Conservation (phyloP, 2,797 vertebrate species). For the Neopelma chrysocephalum region DNA sequence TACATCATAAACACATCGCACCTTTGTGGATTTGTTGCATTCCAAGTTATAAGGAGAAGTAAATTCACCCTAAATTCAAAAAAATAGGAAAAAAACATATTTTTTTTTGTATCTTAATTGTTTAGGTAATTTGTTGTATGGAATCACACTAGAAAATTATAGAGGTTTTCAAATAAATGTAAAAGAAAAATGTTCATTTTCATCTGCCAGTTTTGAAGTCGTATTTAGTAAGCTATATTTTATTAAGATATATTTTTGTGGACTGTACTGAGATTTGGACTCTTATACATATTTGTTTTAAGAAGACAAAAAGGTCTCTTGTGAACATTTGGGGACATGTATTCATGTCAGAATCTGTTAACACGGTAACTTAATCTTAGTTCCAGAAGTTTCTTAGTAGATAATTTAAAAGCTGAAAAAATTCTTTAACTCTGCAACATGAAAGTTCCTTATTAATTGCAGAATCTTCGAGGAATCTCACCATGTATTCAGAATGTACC, state of each 20-base stretch:
- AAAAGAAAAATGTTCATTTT: neutral
- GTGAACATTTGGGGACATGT: fast-evolving
- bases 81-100: neutral
- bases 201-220: neutral
- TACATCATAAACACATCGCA: neutral
- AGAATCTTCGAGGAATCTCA: neutral
- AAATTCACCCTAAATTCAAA: neutral
- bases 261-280: neutral
- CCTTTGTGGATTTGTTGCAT: neutral
- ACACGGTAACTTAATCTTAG: neutral
- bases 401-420: neutral
- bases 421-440: neutral
- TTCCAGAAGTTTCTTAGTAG: neutral
- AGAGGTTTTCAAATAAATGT: neutral
- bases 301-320: neutral
- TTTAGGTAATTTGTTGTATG: neutral
- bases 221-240: neutral
- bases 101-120: neutral
- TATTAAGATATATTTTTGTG: neutral
- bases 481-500: neutral
- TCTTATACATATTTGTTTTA: neutral
- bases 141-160: neutral
- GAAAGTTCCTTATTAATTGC: neutral
- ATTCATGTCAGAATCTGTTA: neutral
- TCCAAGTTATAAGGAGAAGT: neutral